phyloP scores from a whole-genome alignment of 2,113 vertebrate genomes.

The Pangasianodon hypophthalmus region DNA sequence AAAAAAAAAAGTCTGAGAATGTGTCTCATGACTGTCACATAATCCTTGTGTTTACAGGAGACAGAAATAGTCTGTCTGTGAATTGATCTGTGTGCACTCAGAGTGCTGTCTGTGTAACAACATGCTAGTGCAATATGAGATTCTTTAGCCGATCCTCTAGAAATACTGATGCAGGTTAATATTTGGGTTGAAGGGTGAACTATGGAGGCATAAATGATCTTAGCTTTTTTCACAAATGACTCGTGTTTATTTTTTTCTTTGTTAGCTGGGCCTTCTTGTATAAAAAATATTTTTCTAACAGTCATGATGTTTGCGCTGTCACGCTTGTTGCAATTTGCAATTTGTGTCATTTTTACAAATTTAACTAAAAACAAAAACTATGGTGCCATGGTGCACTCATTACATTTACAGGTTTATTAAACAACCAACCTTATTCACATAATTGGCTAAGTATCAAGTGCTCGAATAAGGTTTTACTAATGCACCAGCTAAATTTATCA shows the following conservation, averaged over 20 bases:
- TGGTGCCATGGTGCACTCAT: background rate
- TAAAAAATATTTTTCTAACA: background rate
- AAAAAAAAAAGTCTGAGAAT: background rate
- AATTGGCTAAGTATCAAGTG: background rate
- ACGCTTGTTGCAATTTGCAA: background rate
- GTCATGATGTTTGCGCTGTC: background rate
- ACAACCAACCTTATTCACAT: background rate
- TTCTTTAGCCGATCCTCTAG: background rate
- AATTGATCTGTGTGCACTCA: background rate
- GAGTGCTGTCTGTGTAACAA: background rate
- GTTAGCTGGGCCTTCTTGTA: background rate
- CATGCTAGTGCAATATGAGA: background rate
- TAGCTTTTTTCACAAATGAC: background rate
- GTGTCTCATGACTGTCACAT: conserved; percentile 31
- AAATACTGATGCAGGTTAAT: background rate
- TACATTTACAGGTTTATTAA: background rate
- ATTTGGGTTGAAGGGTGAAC: background rate
- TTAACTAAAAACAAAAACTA: background rate
- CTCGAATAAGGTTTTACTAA: too few species aligned
- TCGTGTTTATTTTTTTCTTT: background rate
- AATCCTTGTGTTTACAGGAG: conserved; percentile 31
- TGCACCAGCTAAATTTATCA: too few species aligned
- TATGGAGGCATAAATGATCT: too few species aligned
- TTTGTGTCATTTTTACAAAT: background rate
- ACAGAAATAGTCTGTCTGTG: conserved; percentile 32